These are phyloP conservation scores for Vesta saturnalis DNA, from an alignment of 2,888 invertebrate species.

Conservation along the genomic window DNA sequence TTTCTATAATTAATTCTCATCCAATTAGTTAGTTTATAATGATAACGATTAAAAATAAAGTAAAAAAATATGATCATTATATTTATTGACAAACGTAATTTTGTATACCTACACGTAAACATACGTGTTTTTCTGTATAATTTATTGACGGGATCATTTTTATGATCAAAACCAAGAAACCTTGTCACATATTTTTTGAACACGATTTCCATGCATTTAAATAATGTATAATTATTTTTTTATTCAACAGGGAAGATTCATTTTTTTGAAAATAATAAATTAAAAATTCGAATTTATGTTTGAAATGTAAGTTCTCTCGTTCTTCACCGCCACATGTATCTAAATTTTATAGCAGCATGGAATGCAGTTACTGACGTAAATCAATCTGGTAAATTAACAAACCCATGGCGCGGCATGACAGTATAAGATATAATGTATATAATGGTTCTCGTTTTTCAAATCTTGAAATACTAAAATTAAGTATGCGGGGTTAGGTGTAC, in stretches of 20 bases:
- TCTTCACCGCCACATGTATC: conserved; percentile 54
- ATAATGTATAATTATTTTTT: conserved; percentile 29
- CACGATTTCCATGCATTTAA: conserved; percentile 25
- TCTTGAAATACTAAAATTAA: conserved; percentile 9
- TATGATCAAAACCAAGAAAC: conserved; percentile 20
- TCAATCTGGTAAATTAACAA: conserved; percentile 59
- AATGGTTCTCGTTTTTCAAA: conserved; percentile 34
- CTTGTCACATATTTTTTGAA: conserved; percentile 5
- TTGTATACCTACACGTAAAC: conserved; percentile 6
- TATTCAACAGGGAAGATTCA: conserved; percentile 19
- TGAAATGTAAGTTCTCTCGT: conserved; percentile 49
- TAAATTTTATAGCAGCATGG: conserved; percentile 58
- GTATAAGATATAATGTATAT: conserved; percentile 30
- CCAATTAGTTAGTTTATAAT: too few relatives aligned
- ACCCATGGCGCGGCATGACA: conserved; percentile 46
- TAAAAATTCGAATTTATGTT: conserved; percentile 46
- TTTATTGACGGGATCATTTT: conserved; percentile 22
- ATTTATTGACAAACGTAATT: not conserved
- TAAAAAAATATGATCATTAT: not conserved
- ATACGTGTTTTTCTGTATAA: not conserved
- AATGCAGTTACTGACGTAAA: conserved; percentile 59
- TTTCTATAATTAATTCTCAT: too few relatives aligned
- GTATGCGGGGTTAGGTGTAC: not conserved
- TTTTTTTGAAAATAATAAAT: conserved; percentile 34
- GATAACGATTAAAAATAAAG: not conserved